phyloP scores from a whole-genome alignment of 2,797 vertebrate genomes.

The Cephalopachus bancanus region DNA sequence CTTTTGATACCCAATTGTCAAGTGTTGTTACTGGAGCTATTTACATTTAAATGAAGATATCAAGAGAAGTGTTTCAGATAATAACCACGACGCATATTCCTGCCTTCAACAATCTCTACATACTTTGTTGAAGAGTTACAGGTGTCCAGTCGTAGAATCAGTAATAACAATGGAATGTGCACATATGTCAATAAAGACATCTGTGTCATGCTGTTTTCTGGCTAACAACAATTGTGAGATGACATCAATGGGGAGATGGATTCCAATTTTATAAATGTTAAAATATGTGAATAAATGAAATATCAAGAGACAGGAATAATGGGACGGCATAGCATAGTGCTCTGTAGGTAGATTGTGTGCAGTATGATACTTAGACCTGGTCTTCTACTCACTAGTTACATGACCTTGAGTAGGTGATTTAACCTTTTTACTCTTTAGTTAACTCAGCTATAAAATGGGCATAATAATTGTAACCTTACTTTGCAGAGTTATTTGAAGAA shows the following conservation, averaged over 20 bases:
- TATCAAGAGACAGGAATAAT: not conserved
- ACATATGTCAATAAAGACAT: not conserved
- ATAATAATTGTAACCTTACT: not conserved
- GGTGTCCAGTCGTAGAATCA: not conserved
- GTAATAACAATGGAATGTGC: not conserved
- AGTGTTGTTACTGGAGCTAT: not conserved
- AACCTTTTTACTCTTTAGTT: not conserved
- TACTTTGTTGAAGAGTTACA: not conserved
- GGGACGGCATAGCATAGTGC: not conserved
- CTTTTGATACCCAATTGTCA: not conserved
- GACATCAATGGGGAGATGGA: not conserved
- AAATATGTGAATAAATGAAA: conserved; percentile 1
- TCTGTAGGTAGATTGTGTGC: not conserved
- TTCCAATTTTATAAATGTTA: not conserved
- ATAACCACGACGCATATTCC: not conserved
- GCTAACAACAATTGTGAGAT: not conserved
- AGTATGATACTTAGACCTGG: not conserved
- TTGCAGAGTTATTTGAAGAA: not conserved
- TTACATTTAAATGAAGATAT: conserved; percentile 7
- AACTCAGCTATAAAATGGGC: not conserved
- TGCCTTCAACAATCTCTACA: not conserved
- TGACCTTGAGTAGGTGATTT: not conserved
- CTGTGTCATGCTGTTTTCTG: not conserved
- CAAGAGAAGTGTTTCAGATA: not conserved
- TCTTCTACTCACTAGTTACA: not conserved